Conservation (phyloP, 1,140 invertebrate genomes). For the Diabrotica virgifera region DNA sequence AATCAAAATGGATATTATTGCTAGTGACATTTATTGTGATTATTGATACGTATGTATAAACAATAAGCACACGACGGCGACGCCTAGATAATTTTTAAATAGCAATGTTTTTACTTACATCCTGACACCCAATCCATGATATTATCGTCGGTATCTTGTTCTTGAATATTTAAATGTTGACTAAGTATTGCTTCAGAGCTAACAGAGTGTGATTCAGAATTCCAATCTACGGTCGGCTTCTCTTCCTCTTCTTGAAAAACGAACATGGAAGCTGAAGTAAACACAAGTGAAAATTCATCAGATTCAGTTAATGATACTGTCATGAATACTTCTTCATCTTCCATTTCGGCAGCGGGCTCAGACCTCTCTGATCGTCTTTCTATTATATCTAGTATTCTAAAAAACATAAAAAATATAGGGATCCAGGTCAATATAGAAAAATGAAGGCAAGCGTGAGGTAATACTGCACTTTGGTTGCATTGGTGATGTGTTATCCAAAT, state of each 20-base stretch:
- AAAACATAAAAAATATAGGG: neutral
- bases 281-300: constrained; percentile 16
- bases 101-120: neutral
- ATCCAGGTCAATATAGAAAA: no score
- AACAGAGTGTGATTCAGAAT: neutral
- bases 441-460: no score
- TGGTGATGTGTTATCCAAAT: no score
- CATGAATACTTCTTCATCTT: constrained; percentile 8
- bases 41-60: no score
- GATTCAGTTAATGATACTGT: constrained; percentile 5
- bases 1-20: no score
- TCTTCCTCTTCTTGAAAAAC: constrained; percentile 19
- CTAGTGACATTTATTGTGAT: no score
- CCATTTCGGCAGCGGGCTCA: neutral
- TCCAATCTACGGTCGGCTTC: neutral
- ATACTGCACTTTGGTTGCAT: no score
- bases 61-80: no score
- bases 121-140: constrained; percentile 6
- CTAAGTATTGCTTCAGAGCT: constrained; percentile 1
- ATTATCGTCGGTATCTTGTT: constrained; percentile 8
- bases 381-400: constrained; percentile 14
- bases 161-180: constrained; percentile 8
- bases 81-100: no score
- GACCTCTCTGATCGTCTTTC: neutral
- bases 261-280: constrained; percentile 15